These are phyloP conservation scores for Haplotaxodon microlepis DNA, from an alignment of 2,113 vertebrate genomes.

Conservation along the genomic window DNA sequence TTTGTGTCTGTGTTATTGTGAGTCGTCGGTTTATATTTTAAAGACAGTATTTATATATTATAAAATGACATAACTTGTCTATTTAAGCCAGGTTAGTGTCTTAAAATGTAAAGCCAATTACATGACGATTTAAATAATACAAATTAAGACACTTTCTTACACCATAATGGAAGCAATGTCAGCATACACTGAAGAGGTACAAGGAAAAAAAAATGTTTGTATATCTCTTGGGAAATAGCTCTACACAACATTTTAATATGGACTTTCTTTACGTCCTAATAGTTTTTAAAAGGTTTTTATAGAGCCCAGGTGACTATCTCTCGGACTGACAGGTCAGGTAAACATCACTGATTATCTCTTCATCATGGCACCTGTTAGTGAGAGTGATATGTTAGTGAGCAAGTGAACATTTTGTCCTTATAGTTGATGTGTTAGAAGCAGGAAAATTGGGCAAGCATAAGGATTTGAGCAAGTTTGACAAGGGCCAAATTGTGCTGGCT, in stretches of 20 bases:
- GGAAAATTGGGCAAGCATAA: neutral
- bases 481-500: neutral
- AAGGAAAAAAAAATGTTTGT: neutral
- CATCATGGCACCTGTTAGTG: neutral
- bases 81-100: neutral
- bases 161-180: neutral
- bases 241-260: neutral
- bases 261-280: neutral
- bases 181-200: neutral
- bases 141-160: neutral
- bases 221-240: neutral
- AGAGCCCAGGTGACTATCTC: neutral
- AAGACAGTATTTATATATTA: neutral
- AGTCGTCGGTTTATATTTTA: neutral
- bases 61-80: neutral
- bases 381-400: neutral
- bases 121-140: neutral
- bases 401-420: neutral
- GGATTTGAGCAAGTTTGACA: neutral
- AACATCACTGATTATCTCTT: neutral
- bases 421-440: neutral
- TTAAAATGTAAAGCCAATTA: neutral
- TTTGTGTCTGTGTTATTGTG: neutral
- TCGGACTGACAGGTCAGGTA: neutral
- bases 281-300: neutral